Base-by-base conservation (phyloP, 2,113 vertebrate species). In the Nettapus auritus region DNA sequence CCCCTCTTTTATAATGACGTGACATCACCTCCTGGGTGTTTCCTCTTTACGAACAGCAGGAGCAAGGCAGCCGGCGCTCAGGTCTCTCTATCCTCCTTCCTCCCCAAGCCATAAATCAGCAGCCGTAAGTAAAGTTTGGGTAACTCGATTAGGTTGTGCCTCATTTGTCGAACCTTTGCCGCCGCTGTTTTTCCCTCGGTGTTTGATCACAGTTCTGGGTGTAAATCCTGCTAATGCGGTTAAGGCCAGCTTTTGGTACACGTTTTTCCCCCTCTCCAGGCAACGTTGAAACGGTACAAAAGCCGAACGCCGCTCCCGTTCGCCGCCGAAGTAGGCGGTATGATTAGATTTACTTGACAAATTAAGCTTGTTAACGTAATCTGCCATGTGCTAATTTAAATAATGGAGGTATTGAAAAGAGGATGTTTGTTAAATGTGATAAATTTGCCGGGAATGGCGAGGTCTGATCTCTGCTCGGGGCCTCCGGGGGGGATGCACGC, bases 321-420 rank as follows among this genome's bases (percentile, higher is more conserved):
- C 34, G 14, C 76, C 87, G 66, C 93, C 88, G 94, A 90, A 94
- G 84, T 83, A 97, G 74, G 90, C 79, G 94, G 57, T 76, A 38
- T n/a, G 94, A 94, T 96, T 82, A 67, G 78, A 90, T 89, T 96
- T 94, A 46, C 63, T 95, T 64, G 91, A 93, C 96, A 97, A 97
- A 97, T 95, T 89, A 96, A 97, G 96, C 94, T 95, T 92, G 90
- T 97, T 97, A 97, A 86, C 82, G 14, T 96, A 94, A 97, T 97
- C 86, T 96, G 71, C 82, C 81, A 12, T 75, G 86, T 96, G 90
- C 93, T 91, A 82, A 88, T 94, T 97, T 95, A 89, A 97, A 97
- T 95, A 96, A 95, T 89, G 75, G 92, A 44, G 89, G 44, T 70
- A 77, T 89, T 94, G 81, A 69, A 92, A 94, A 85, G 91, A 95